Evolutionary conservation across 2,797 vertebrate species (phyloP).

Genomic region (Gambelia wislizenii): DNA sequence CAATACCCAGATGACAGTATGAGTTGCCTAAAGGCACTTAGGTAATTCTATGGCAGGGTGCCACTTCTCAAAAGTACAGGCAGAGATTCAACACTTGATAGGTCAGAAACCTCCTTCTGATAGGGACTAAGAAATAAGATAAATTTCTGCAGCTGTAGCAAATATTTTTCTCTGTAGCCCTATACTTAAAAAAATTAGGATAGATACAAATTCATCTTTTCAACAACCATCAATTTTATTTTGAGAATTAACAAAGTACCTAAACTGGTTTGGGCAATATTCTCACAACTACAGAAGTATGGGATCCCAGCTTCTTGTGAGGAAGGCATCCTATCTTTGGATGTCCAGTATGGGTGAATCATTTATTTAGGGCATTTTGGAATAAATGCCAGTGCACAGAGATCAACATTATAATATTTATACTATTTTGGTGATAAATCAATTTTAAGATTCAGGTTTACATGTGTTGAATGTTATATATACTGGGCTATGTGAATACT

Average conservation of each 20-base stretch:
- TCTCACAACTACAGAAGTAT: neutral
- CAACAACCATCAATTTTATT: neutral
- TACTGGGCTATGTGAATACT: too few species aligned
- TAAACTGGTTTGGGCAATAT: neutral
- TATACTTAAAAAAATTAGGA: neutral
- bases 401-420: too few species aligned
- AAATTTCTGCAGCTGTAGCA: neutral
- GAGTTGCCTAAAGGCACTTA: slow-evolving; percentile 3
- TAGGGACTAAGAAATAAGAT: neutral
- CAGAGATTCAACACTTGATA: neutral
- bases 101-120: neutral
- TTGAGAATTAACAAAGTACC: neutral
- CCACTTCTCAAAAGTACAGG: slow-evolving; percentile 3
- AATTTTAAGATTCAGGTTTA: too few species aligned
- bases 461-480: too few species aligned
- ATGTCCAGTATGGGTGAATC: neutral
- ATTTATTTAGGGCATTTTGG: too few species aligned
- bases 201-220: neutral
- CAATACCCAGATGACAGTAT: neutral
- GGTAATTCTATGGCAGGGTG: slow-evolving; percentile 13
- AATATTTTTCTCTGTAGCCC: neutral
- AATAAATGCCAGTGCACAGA: neutral
- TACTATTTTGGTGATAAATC: too few species aligned
- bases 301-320: too few species aligned
- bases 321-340: too few species aligned